Conservation (phyloP, 2,797 vertebrate species). For the Saxicola maurus region DNA sequence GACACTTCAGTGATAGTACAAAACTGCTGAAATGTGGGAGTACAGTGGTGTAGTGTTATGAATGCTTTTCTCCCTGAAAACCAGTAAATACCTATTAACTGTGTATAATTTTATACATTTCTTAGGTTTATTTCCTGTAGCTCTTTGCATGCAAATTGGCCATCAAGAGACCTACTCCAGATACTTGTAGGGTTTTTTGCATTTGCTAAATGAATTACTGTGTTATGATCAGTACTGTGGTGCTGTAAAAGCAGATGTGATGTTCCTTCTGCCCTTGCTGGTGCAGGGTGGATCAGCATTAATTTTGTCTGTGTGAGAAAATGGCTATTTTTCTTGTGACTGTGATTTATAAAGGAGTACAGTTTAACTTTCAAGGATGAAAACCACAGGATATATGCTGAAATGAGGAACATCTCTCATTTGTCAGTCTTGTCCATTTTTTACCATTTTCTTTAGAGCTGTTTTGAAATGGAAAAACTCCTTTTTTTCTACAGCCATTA, state of each 20-base stretch:
- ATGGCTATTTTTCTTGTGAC: neutral
- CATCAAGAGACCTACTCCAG: neutral
- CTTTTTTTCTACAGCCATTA: neutral
- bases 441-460: neutral
- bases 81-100: neutral
- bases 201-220: neutral
- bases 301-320: neutral
- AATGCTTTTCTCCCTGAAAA: neutral
- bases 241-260: neutral
- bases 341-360: neutral
- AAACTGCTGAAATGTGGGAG: neutral
- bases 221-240: neutral
- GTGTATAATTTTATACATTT: neutral
- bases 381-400: neutral
- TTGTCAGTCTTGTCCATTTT: neutral
- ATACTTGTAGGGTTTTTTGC: neutral
- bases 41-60: fast-evolving
- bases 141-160: neutral
- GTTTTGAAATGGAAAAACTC: neutral
- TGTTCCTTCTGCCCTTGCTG: neutral
- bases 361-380: neutral
- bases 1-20: fast-evolving
- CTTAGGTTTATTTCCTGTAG: neutral
- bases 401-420: neutral
- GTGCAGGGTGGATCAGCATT: neutral